A percentile compares a stretch with the other conserved stretches of the same genome.
phyloP scores from a whole-genome alignment of 2,888 invertebrate species.

The Yponomeuta sedellus region DNA sequence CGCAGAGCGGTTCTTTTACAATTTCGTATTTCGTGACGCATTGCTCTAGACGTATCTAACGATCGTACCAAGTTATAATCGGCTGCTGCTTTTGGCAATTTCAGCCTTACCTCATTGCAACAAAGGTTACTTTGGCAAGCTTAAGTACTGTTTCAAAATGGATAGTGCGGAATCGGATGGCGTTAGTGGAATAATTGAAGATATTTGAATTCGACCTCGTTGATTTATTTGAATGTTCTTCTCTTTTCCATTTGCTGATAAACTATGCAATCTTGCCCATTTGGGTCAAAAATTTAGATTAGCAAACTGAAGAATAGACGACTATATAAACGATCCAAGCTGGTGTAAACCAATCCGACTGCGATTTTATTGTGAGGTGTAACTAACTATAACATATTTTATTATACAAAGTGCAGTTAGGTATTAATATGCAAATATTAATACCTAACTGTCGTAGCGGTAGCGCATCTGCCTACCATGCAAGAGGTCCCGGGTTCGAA shows the following conservation, averaged over 20 bases:
- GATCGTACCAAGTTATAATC: not conserved
- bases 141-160: not conserved
- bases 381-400: too few relatives aligned
- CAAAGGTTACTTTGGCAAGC: not conserved
- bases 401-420: too few relatives aligned
- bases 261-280: not conserved
- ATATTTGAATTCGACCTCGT: not conserved
- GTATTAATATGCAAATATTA: too few relatives aligned
- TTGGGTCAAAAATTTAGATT: too few relatives aligned
- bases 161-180: not conserved
- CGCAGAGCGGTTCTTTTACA: not conserved
- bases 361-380: too few relatives aligned
- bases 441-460: too few relatives aligned
- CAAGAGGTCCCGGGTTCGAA: too few relatives aligned
- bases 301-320: too few relatives aligned
- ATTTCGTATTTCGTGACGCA: not conserved
- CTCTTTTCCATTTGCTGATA: not conserved
- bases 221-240: not conserved
- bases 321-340: too few relatives aligned
- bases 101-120: not conserved
- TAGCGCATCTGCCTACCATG: too few relatives aligned
- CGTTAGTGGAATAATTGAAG: not conserved
- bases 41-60: not conserved
- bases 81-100: not conserved
- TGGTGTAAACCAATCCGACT: too few relatives aligned